Evolutionary conservation across 1,140 invertebrate species (phyloP), one percentile per base, ranked within the genome.

Genomic region (Drosophila setifemur): DNA sequence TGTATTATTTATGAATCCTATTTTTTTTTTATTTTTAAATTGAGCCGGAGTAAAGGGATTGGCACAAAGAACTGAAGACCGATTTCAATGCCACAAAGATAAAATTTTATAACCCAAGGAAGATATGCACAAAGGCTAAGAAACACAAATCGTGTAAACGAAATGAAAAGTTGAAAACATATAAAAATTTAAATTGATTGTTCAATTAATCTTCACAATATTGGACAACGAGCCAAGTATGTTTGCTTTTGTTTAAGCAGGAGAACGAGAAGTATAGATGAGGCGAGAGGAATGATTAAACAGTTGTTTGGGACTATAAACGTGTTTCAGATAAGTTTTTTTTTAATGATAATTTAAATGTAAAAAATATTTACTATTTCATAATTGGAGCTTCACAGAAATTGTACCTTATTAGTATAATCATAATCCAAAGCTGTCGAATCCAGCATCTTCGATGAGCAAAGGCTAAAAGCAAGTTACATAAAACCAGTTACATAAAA

Each of bases 141-240:
- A 68, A 23, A 64, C 50, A 75, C 55, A 50, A 57, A 75, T 67
- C 72, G 71, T 85, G 75, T 86, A 81, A 76, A 71, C 61, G 75
- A 86, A 66, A 86, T 81, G 81, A 88, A 86, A 87, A 89, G 71
- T 76, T 72, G 67, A 83, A 87, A 89, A 83, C 81, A 81, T 82
- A 89, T 89, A 89, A 86, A 89, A 86, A 86, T 83, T 86, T 61
- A 89, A 89, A 89, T 89, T 89, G 86, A 89, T 89, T 86, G 86
- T 86, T 89, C 81, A 89, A 89, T 89, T 89, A 89, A 89, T 89
- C 86, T 89, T 89, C 55, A 79, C 64, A 89, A 64, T 83, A 78
- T 74, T 73, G 86, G 81, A 86, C 86, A 67, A 66, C 28, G 11
- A 53, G 26, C 54, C 35, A 40, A 43, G 63, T 55, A 37, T 63